Conservation (phyloP, 1,140 invertebrate species). For the Drosophila malerkotliana region DNA sequence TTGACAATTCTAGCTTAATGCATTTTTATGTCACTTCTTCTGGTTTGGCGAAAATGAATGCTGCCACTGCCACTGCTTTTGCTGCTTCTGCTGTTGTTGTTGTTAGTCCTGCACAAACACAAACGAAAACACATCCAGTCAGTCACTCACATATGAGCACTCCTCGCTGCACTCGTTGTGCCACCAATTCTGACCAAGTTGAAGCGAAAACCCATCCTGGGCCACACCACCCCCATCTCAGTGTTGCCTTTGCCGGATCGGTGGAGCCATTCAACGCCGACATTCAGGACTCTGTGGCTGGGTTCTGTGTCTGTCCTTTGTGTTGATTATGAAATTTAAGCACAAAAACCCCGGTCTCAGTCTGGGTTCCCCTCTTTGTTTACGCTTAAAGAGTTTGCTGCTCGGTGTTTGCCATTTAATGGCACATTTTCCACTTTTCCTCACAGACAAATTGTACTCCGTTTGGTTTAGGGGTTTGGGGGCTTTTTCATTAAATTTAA, state of each 20-base stretch:
- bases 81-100: constrained; percentile 46
- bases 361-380: constrained; percentile 40
- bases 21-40: constrained; percentile 74
- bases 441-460: constrained; percentile 23
- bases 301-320: constrained; percentile 40
- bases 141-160: constrained; percentile 47
- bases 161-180: constrained; percentile 63
- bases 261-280: constrained; percentile 63
- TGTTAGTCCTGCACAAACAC: constrained; percentile 58
- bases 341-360: constrained; percentile 62
- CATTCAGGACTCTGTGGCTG: constrained; percentile 34
- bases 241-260: constrained; percentile 62
- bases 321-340: constrained; percentile 79
- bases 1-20: constrained; percentile 82
- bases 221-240: constrained; percentile 1
- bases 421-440: constrained; percentile 69
- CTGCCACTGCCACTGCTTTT: constrained; percentile 18
- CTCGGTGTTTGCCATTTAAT: constrained; percentile 71
- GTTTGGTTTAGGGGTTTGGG: constrained; percentile 16
- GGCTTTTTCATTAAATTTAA: constrained; percentile 65
- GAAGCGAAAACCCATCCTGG: background rate
- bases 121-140: constrained; percentile 19
- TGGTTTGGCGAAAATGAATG: constrained; percentile 55
- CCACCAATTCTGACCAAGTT: constrained; percentile 67
- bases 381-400: constrained; percentile 46